Evolutionary conservation across 1,140 invertebrate species (phyloP).

Genomic region (fruit fly (Drosophila melanogaster)): DNA sequence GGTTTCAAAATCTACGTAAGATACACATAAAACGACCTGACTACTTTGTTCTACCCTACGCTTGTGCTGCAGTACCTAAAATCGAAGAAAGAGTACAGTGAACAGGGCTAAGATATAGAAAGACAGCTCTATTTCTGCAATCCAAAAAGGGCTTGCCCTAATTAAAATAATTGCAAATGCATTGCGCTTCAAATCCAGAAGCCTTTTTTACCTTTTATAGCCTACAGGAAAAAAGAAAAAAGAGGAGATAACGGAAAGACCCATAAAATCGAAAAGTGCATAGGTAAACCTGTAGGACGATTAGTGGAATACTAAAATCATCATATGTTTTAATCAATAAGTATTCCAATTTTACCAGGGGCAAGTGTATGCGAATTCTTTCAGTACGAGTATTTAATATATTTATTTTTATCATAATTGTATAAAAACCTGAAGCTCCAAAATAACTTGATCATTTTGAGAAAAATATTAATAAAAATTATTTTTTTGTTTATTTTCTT

Average conservation of each 20-base stretch:
- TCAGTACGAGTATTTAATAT: slow-evolving; percentile 1
- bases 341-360: slow-evolving; percentile 24
- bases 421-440: too few relatives aligned
- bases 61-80: slow-evolving; percentile 72
- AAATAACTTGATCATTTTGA: too few relatives aligned
- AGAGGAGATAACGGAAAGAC: slow-evolving; percentile 4
- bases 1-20: slow-evolving; percentile 58
- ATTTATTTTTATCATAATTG: not conserved
- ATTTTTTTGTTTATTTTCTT: too few relatives aligned
- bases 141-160: not conserved
- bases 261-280: slow-evolving; percentile 69
- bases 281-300: slow-evolving; percentile 60
- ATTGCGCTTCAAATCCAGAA: not conserved
- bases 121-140: not conserved
- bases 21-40: slow-evolving; percentile 12
- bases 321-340: slow-evolving; percentile 1
- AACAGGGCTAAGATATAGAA: not conserved
- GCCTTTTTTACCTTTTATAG: not conserved
- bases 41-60: slow-evolving; percentile 32
- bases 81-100: not conserved
- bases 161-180: not conserved
- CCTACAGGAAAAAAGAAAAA: not conserved
- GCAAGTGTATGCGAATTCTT: slow-evolving; percentile 56
- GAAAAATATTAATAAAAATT: too few relatives aligned
- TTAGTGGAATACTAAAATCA: slow-evolving; percentile 27